Evolutionary conservation across 1,140 invertebrate genomes (phyloP).

Genomic region (Hyphantria cunea): DNA sequence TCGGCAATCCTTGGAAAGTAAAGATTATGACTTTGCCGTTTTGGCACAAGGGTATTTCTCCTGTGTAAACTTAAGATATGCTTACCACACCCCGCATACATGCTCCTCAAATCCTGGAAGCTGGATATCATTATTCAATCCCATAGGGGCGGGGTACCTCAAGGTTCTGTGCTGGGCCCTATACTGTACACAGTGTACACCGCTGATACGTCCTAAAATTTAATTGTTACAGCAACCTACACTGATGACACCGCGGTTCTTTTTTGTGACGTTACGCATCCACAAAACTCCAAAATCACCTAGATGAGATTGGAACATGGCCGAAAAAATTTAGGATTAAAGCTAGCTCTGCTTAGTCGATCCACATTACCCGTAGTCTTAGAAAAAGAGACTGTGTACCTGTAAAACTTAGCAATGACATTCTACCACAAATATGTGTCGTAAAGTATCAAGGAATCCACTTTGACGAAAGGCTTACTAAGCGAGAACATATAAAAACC

Average conservation of each 20-base stretch:
- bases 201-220: background rate
- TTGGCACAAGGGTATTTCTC: conserved; percentile 1
- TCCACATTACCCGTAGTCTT: background rate
- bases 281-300: background rate
- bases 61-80: background rate
- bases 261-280: background rate
- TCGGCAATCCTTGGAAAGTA: background rate
- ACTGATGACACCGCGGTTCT: background rate
- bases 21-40: background rate
- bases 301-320: background rate
- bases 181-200: background rate
- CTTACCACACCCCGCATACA: background rate
- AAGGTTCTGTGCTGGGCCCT: background rate
- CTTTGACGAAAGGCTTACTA: background rate
- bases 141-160: background rate
- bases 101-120: background rate
- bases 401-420: background rate
- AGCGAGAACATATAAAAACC: background rate
- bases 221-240: background rate
- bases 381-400: background rate
- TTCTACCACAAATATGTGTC: background rate
- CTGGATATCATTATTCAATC: background rate
- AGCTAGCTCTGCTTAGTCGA: background rate
- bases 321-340: background rate
- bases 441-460: background rate